A percentile compares a stretch with the other conserved stretches of the same genome.
Conservation (phyloP, 1,140 invertebrate species). For the Doryteuthis pealeii region DNA sequence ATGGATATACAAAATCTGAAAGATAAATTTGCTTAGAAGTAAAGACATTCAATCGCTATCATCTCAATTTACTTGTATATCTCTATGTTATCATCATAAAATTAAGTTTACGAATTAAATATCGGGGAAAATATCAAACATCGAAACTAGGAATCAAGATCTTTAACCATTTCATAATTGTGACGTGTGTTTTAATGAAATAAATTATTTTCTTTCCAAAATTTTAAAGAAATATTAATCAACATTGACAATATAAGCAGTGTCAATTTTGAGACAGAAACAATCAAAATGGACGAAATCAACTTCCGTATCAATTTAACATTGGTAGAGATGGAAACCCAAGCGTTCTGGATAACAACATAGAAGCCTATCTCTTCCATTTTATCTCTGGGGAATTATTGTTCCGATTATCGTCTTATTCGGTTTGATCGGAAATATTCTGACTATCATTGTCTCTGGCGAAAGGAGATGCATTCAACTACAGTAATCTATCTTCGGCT, state of each 20-base stretch:
- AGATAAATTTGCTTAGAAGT: too few relatives aligned
- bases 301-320: neutral
- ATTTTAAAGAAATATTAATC: neutral
- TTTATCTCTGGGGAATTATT: conserved; percentile 51
- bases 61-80: too few relatives aligned
- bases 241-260: neutral
- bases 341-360: conserved; percentile 30
- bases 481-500: conserved; percentile 53
- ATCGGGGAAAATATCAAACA: neutral
- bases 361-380: conserved; percentile 31
- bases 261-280: neutral
- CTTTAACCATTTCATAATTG: neutral
- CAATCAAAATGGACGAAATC: neutral
- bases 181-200: neutral
- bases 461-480: conserved; percentile 52
- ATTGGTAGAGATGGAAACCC: conserved; percentile 23
- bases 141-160: neutral
- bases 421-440: conserved; percentile 55
- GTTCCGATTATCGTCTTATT: conserved; percentile 43
- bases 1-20: too few relatives aligned
- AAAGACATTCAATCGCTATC: too few relatives aligned
- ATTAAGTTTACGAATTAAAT: neutral
- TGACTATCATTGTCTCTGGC: conserved; percentile 54
- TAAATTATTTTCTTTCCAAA: neutral
- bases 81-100: neutral